These are phyloP conservation scores for Malacoraja senta DNA, from an alignment of 2,797 vertebrate genomes.

Conservation along the genomic window DNA sequence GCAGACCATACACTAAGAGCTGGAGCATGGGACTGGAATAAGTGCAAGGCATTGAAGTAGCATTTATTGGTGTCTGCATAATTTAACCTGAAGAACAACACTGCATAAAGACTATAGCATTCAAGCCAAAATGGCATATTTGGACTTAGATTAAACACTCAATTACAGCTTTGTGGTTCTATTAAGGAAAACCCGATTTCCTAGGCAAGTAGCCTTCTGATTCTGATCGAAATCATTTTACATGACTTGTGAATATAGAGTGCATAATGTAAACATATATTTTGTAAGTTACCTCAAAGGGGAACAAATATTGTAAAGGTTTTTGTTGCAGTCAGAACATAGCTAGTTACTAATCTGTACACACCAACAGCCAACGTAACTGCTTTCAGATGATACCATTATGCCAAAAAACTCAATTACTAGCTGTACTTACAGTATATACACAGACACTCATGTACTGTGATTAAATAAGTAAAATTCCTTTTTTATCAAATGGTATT, in stretches of 20 bases:
- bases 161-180: no score
- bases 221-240: neutral
- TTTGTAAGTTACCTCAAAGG: neutral
- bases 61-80: no score
- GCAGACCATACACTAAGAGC: no score
- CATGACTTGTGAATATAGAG: neutral
- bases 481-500: neutral
- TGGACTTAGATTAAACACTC: no score
- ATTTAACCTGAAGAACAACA: no score
- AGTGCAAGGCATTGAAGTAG: no score
- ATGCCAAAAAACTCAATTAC: neutral
- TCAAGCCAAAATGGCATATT: no score
- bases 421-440: neutral
- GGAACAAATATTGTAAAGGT: neutral
- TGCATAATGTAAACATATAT: neutral
- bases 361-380: neutral
- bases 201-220: no score
- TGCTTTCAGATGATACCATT: neutral
- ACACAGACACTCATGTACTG: neutral
- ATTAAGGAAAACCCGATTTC: no score
- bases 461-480: slow-evolving; percentile 13
- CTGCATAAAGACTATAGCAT: no score
- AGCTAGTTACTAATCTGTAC: neutral
- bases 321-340: no score
- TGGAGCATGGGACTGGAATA: no score